Conservation (phyloP, 2,888 invertebrate genomes). For the Tachina fera region DNA sequence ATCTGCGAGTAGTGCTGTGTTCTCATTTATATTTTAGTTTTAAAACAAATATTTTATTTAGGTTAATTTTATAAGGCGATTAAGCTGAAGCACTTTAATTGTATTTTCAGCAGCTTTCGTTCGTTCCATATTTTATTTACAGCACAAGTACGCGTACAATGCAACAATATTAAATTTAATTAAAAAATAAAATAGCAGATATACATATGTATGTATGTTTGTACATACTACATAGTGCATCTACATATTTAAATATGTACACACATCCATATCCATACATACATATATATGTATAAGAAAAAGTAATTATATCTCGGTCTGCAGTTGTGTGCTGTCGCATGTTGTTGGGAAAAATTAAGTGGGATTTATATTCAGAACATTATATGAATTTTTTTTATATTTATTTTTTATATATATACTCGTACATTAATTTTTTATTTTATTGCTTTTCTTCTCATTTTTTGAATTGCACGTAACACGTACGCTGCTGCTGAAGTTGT, state of each 20-base stretch:
- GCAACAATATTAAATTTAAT: too few relatives aligned
- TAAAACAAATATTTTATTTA: slow-evolving; percentile 30
- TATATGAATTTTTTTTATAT: background rate
- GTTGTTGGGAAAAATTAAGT: slow-evolving; percentile 12
- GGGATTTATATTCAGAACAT: slow-evolving; percentile 29
- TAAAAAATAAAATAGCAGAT: too few relatives aligned
- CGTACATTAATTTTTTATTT: background rate
- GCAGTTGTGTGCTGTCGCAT: background rate
- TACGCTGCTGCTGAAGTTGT: background rate
- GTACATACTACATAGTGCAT: too few relatives aligned
- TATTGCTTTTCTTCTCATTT: background rate
- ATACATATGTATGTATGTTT: too few relatives aligned
- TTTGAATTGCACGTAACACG: slow-evolving; percentile 13
- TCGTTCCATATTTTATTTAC: slow-evolving; percentile 1
- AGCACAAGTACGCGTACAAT: background rate
- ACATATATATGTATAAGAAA: background rate
- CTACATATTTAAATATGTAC: background rate
- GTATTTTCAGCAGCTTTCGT: background rate
- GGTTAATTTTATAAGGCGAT: slow-evolving; percentile 46
- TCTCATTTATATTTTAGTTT: background rate
- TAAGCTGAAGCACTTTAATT: slow-evolving; percentile 25
- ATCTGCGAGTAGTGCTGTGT: background rate
- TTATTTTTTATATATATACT: background rate
- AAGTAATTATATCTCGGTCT: background rate
- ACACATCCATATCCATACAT: background rate